phyloP scores from a whole-genome alignment of 2,113 vertebrate genomes.

The Pomatostomus ruficeps region DNA sequence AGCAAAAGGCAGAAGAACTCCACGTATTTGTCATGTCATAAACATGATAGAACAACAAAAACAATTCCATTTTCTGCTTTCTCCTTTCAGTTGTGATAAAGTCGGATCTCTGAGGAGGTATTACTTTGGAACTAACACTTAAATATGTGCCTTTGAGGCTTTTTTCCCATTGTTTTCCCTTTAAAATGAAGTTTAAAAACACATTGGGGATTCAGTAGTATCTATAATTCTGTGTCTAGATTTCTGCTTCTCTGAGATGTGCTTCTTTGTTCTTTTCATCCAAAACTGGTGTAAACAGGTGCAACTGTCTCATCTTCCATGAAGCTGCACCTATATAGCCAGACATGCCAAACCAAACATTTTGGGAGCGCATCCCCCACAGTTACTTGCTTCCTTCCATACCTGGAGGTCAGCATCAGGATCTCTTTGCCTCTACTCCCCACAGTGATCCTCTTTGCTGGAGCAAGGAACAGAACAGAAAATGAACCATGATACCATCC shows the following conservation, averaged over 20 bases:
- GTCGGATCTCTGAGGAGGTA: slow-evolving; percentile 59
- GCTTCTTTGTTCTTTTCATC: not conserved
- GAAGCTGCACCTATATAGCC: not conserved
- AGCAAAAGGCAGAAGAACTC: slow-evolving; percentile 60
- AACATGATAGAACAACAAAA: slow-evolving; percentile 62
- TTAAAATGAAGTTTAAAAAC: slow-evolving; percentile 53
- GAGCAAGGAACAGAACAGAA: not conserved
- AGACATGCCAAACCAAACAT: rapidly evolving
- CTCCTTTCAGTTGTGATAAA: slow-evolving; percentile 57
- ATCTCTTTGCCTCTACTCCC: not conserved
- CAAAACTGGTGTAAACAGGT: not conserved
- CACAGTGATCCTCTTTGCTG: not conserved
- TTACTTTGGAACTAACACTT: slow-evolving; percentile 54
- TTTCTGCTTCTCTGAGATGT: not conserved
- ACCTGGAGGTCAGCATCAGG: not conserved
- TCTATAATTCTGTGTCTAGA: not conserved
- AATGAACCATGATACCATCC: rapidly evolving
- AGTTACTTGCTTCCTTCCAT: not conserved
- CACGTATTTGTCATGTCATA: slow-evolving; percentile 48
- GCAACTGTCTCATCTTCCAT: not conserved
- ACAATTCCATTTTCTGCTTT: slow-evolving; percentile 61
- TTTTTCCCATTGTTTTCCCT: slow-evolving; percentile 34
- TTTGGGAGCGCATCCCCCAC: not conserved
- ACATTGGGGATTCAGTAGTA: not conserved
- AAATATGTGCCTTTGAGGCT: slow-evolving; percentile 41